These are phyloP conservation scores for Zosterops hypoxanthus DNA, from an alignment of 2,113 vertebrate species.

Conservation along the genomic window DNA sequence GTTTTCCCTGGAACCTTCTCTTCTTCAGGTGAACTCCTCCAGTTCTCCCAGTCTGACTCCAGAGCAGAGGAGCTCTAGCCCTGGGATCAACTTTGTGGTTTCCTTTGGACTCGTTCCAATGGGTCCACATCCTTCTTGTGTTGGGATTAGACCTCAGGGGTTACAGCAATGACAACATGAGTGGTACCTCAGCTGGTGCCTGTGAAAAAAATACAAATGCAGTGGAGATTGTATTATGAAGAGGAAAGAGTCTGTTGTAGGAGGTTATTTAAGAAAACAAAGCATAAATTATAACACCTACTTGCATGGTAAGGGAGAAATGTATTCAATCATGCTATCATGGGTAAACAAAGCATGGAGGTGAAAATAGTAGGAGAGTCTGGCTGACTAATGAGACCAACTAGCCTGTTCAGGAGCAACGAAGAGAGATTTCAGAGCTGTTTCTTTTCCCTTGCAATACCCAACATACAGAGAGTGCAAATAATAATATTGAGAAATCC, in stretches of 20 bases:
- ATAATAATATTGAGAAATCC: neutral
- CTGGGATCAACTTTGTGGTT: neutral
- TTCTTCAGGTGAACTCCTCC: neutral
- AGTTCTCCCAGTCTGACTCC: neutral
- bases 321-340: neutral
- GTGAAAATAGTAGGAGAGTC: neutral
- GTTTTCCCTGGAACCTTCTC: accelerated
- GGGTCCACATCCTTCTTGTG: neutral
- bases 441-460: neutral
- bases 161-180: accelerated
- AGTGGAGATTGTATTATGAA: neutral
- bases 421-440: neutral
- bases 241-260: neutral
- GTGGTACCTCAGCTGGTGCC: neutral
- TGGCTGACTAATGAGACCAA: neutral
- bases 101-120: neutral
- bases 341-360: conserved; percentile 9
- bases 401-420: neutral
- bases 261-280: conserved; percentile 33
- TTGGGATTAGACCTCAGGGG: neutral
- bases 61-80: neutral
- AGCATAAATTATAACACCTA: conserved; percentile 34
- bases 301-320: neutral
- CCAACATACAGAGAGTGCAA: neutral
- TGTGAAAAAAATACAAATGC: neutral